Evolutionary conservation across 2,888 invertebrate genomes (phyloP), one percentile per base, ranked within the genome.

Genomic region (Chrysolina americana): DNA sequence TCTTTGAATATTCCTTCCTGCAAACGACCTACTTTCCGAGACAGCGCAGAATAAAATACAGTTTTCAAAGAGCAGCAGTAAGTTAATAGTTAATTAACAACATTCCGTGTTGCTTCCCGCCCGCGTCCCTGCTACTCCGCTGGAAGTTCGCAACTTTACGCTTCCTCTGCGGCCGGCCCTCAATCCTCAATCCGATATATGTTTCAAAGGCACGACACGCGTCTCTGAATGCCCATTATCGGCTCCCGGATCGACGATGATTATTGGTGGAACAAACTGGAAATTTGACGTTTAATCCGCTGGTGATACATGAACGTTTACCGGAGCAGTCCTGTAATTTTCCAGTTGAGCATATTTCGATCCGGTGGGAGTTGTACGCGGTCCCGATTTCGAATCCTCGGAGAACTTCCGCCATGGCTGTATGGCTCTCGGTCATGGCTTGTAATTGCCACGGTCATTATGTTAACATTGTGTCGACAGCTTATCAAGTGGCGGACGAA

Each of bases 381-480:
- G 71, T 74, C 62, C 47, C 47, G 50, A 44, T 56, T 56, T 48
- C 65, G 65, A 72, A 71, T 78, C 80, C 81, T 78, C 65, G 59
- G 81, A 81, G 80, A 77, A 81, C 78, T 80, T 71, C 74, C 69
- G 74, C 65, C 62, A 72, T 68, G 70, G 62, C 71, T 53, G 63
- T 68, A 62, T 68, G 65, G 70, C 75, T 76, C 76, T 76, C 75
- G 75, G 76, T 76, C 68, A 74, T 73, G 44, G 69, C 68, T 70
- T 76, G 73, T 77, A 79, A 81, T 80, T 81, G 79, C 79, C 76
- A 69, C 50, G 78, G 78, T 81, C 79, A 79, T 78, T 80, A 80
- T 79, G 79, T 81, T 81, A 78, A 80, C 78, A 80, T 80, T 78
- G 79, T 76, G 76, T 63, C 68, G 75, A 71, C 74, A 71, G 71